These are phyloP conservation scores for Heliocidaris tuberculata DNA, from an alignment of 35 echinoderm and acorn worm species.

Conservation along the genomic window DNA sequence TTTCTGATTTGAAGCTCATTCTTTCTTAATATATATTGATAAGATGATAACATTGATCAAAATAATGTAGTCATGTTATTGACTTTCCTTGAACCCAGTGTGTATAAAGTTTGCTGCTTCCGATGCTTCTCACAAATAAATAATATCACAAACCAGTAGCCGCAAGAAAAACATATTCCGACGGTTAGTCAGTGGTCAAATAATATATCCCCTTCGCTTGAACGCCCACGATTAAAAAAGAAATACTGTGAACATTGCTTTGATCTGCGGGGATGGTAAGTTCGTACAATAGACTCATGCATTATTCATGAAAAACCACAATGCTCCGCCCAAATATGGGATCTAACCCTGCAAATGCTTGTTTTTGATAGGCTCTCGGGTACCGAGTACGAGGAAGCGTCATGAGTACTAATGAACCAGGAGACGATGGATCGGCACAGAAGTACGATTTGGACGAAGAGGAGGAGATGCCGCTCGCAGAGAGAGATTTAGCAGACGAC, in stretches of 20 bases:
- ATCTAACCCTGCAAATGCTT: constrained; percentile 26
- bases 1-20: no score
- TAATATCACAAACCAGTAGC: background rate
- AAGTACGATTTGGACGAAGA: constrained; percentile 83
- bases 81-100: background rate
- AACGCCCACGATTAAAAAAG: background rate
- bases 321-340: constrained; percentile 25
- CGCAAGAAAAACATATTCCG: background rate
- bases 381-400: constrained; percentile 19
- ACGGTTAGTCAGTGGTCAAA: background rate
- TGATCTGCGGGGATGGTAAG: no score
- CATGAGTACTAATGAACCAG: constrained; percentile 66
- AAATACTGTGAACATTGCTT: background rate
- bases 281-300: background rate
- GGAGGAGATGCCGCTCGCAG: constrained; percentile 95
- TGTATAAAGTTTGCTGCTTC: background rate
- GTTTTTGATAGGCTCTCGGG: constrained; percentile 46
- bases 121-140: background rate
- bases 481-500: constrained; percentile 95
- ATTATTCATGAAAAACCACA: constrained; percentile 45
- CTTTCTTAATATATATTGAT: background rate
- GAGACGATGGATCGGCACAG: constrained; percentile 70
- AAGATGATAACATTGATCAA: background rate
- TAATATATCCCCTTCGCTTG: background rate
- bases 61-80: background rate